These are phyloP conservation scores for Eurosta solidaginis DNA, from an alignment of 1,140 invertebrate species.

Conservation along the genomic window DNA sequence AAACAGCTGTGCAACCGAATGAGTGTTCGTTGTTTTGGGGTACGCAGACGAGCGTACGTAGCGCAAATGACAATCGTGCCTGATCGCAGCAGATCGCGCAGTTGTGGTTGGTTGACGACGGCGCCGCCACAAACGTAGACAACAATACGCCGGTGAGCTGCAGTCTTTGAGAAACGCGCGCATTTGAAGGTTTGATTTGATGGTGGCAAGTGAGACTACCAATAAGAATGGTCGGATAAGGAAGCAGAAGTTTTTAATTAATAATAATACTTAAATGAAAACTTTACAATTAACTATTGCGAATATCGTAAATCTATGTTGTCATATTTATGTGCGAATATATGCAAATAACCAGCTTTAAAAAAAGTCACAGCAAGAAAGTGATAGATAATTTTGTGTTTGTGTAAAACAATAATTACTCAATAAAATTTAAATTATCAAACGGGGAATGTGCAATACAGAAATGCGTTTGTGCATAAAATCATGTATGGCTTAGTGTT, in stretches of 20 bases:
- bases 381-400: not conserved
- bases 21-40: not conserved
- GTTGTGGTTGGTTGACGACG: not conserved
- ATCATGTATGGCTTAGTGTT: no score
- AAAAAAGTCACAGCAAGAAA: not conserved
- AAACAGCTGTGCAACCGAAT: constrained; percentile 8
- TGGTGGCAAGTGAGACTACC: not conserved
- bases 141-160: constrained; percentile 6
- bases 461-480: no score
- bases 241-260: not conserved
- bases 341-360: no score
- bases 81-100: not conserved
- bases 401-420: not conserved
- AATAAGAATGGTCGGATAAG: not conserved
- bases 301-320: no score
- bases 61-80: not conserved
- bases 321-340: no score
- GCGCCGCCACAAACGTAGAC: not conserved
- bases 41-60: not conserved
- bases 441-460: no score
- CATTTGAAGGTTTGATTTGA: constrained; percentile 15
- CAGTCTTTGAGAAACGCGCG: constrained; percentile 24
- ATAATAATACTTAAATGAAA: not conserved
- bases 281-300: not conserved
- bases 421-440: no score